Evolutionary conservation across 2,113 vertebrate genomes (phyloP), one percentile per base, ranked within the genome.

Genomic region (Vulpes vulpes): DNA sequence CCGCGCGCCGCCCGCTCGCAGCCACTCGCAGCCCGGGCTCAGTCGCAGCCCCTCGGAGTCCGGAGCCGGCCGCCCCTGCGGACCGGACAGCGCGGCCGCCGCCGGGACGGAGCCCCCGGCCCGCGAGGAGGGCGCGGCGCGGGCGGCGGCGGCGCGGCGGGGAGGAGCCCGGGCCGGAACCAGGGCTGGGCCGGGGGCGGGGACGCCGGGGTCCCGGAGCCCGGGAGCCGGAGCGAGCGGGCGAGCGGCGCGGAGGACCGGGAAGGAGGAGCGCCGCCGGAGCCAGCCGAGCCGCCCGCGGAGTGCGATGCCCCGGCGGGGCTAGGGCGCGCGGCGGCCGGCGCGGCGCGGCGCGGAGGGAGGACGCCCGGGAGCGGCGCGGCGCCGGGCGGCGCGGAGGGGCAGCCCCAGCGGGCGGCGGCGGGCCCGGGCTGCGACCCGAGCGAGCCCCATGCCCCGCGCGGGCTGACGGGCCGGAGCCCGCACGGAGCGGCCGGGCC

Each of bases 111-210:
- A 96, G 87, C 90, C 95, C 94, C 97, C 88, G 78, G 83, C 93
- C 95, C 95, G 89, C 93, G 78, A 82, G 60, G 84, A 96, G 97
- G 96, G 96, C 76, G 97, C 97, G 98, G 96, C 95, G 96, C 94
- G 49, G 81, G 95, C 96, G 93, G 96, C 94, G 88, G 95, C 96
- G 88, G 96, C 96, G 95, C 97, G 88, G 96, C 87, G 92, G 97
- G 97, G 96, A 97, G 98, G 98, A 98, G 97, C 98, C 97, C 94
- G 84, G 97, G 98, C 98, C 95, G 98, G 98, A 98, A 97, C 98
- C 96, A 97, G 98, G 98, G 98, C 96, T 95, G 97, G 98, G 98
- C 98, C 91, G 96, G 96, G 97, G 97, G 97, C 97, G 98, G 97
- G 97, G 98, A 98, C 98, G 97, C 98, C 97, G 94, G 97, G 97